Conservation (phyloP, 2,113 vertebrate species). For the Malurus cyaneus region DNA sequence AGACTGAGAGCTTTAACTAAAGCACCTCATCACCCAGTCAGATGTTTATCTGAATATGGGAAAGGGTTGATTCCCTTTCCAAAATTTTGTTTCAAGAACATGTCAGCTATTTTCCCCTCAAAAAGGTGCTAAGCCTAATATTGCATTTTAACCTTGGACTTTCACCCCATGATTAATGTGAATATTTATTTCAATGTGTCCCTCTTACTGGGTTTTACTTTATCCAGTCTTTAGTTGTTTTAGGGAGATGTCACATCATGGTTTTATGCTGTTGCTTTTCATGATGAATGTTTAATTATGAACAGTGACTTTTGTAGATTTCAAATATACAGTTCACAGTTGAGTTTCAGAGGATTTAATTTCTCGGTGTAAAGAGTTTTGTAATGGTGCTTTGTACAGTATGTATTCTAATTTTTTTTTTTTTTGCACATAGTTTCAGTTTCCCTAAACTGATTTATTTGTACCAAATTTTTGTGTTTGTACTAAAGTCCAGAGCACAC, state of each 20-base stretch:
- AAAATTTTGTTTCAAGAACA: slow-evolving; percentile 45
- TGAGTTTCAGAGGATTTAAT: slow-evolving; percentile 71
- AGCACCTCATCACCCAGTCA: slow-evolving; percentile 40
- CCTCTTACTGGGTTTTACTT: slow-evolving; percentile 62
- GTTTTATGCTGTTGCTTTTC: slow-evolving; percentile 68
- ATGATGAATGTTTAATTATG: slow-evolving; percentile 66
- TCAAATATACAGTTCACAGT: slow-evolving; percentile 62
- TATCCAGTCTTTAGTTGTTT: slow-evolving; percentile 60
- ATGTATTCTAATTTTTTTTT: slow-evolving; percentile 71
- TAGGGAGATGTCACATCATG: slow-evolving; percentile 51
- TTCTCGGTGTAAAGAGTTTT: slow-evolving; percentile 75
- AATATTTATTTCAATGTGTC: slow-evolving; percentile 77
- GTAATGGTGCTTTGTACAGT: slow-evolving; percentile 77
- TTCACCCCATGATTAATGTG: slow-evolving; percentile 78
- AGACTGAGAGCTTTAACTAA: slow-evolving; percentile 75
- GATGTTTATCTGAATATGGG: not conserved
- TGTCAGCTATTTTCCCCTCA: slow-evolving; percentile 62
- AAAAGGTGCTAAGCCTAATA: slow-evolving; percentile 71
- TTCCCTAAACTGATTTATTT: slow-evolving; percentile 74
- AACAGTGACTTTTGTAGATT: slow-evolving; percentile 70
- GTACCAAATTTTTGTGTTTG: slow-evolving; percentile 63
- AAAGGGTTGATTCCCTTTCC: slow-evolving; percentile 50
- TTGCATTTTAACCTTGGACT: slow-evolving; percentile 69
- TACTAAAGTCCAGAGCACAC: slow-evolving; percentile 76
- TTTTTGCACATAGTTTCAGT: slow-evolving; percentile 81